Percentiles rank a stretch among this genome's conserved stretches.
These are phyloP conservation scores for Matsumyia berberina DNA, from an alignment of 2,888 invertebrate species.

Conservation along the genomic window DNA sequence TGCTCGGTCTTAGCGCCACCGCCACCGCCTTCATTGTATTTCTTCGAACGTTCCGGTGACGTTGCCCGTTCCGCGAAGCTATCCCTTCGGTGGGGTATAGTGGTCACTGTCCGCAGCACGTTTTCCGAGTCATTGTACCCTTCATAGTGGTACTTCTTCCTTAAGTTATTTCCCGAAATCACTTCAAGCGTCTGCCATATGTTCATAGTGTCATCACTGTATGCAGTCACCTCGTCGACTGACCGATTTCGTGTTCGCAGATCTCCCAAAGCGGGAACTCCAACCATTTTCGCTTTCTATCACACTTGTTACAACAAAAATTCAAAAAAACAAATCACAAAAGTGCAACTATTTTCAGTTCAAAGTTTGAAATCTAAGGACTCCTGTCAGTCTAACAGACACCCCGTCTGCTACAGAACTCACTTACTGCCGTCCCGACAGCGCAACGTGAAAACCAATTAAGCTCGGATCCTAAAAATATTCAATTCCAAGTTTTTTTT, in stretches of 20 bases:
- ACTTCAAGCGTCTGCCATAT: slow-evolving; percentile 83
- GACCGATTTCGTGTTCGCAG: slow-evolving; percentile 78
- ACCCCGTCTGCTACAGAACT: slow-evolving; percentile 14
- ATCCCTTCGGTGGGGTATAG: slow-evolving; percentile 81
- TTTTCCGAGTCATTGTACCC: slow-evolving; percentile 81
- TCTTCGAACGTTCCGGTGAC: slow-evolving; percentile 50
- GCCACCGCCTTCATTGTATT: slow-evolving; percentile 45
- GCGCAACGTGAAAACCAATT: slow-evolving; percentile 58
- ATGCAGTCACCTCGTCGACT: slow-evolving; percentile 82
- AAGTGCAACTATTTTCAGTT: slow-evolving; percentile 36
- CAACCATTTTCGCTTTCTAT: slow-evolving; percentile 44
- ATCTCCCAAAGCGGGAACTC: slow-evolving; percentile 36
- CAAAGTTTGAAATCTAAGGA: slow-evolving; percentile 40
- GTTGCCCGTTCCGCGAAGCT: slow-evolving; percentile 80
- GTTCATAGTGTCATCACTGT: slow-evolving; percentile 82
- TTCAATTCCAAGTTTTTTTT: slow-evolving; percentile 29
- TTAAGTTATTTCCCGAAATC: slow-evolving; percentile 80
- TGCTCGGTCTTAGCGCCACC: slow-evolving; percentile 15
- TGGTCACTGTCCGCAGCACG: slow-evolving; percentile 79
- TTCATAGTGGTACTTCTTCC: slow-evolving; percentile 82
- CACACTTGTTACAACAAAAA: slow-evolving; percentile 6
- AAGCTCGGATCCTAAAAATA: slow-evolving; percentile 55
- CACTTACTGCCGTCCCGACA: slow-evolving; percentile 23
- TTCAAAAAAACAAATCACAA: slow-evolving; percentile 1
- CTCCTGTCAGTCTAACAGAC: slow-evolving; percentile 43